phyloP scores from a whole-genome alignment of 2,888 invertebrate genomes.

The Chironomus riparius region DNA sequence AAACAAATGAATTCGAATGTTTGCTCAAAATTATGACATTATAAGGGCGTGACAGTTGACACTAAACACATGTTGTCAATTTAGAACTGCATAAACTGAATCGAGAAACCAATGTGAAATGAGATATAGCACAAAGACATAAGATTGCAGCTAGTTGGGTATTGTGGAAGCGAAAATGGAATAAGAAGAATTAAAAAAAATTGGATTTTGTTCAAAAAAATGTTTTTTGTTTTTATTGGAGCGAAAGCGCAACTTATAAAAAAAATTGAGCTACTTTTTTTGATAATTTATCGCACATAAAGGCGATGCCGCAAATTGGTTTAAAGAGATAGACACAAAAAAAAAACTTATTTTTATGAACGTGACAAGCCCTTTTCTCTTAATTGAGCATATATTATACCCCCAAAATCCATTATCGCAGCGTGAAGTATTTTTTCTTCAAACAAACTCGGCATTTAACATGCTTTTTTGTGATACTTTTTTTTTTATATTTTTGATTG shows the following conservation, averaged over 20 bases:
- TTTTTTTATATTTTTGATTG: conserved; percentile 26
- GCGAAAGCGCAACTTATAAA: not conserved
- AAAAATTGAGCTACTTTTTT: not conserved
- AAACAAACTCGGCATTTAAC: not conserved
- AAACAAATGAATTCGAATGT: conserved; percentile 13
- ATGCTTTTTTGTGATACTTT: not conserved
- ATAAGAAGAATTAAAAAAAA: too few species aligned
- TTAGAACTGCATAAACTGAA: not conserved
- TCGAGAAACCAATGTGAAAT: not conserved
- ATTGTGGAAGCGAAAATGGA: too few species aligned
- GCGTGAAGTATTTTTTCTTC: not conserved
- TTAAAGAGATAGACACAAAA: not conserved
- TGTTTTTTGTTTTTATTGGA: too few species aligned
- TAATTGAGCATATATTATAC: conserved; percentile 24
- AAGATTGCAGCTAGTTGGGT: too few species aligned
- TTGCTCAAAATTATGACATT: conserved; percentile 23
- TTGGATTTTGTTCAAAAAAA: too few species aligned
- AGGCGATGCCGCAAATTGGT: not conserved
- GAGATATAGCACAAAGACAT: not conserved
- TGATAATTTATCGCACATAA: not conserved
- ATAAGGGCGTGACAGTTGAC: conserved; percentile 26
- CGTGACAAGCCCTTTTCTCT: conserved; percentile 25
- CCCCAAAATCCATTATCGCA: conserved; percentile 14
- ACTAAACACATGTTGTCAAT: conserved; percentile 26
- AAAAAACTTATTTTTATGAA: not conserved